phyloP scores from a whole-genome alignment of 2,113 vertebrate genomes.

The Macaca nemestrina region DNA sequence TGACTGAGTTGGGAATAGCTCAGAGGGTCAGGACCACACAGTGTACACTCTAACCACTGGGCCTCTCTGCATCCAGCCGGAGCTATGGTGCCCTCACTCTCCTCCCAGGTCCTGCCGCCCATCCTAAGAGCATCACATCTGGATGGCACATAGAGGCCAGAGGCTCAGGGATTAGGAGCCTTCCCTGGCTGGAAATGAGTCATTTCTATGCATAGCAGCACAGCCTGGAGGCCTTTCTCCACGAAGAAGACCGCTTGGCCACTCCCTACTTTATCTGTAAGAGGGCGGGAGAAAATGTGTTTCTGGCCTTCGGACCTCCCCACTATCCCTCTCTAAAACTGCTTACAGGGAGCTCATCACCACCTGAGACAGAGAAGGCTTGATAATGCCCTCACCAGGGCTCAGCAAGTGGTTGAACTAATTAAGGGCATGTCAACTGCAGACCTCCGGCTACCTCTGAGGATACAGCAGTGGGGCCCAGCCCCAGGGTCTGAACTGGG shows the following conservation, averaged over 20 bases:
- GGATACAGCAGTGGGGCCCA: not conserved
- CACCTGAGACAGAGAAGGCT: not conserved
- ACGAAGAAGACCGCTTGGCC: not conserved
- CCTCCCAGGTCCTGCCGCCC: not conserved
- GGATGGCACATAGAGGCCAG: not conserved
- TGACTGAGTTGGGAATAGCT: not conserved
- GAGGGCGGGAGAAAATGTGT: not conserved
- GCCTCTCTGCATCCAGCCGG: not conserved
- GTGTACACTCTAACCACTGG: rapidly evolving
- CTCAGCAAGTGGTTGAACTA: not conserved
- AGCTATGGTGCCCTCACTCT: too few species aligned
- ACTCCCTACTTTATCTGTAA: not conserved
- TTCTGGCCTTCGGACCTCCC: not conserved
- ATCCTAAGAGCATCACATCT: not conserved
- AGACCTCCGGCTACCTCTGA: not conserved
- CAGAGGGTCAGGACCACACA: not conserved
- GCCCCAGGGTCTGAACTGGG: not conserved
- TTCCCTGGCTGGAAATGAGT: not conserved
- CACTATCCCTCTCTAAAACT: not conserved
- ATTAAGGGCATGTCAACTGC: not conserved
- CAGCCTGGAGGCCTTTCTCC: not conserved
- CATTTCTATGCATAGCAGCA: rapidly evolving
- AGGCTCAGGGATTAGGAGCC: not conserved
- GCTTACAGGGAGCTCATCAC: not conserved
- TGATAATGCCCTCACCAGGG: rapidly evolving